A percentile compares a stretch with the other conserved stretches of the same genome.
Conservation (phyloP, 2,888 invertebrate genomes). For the Tenodera sinensis region DNA sequence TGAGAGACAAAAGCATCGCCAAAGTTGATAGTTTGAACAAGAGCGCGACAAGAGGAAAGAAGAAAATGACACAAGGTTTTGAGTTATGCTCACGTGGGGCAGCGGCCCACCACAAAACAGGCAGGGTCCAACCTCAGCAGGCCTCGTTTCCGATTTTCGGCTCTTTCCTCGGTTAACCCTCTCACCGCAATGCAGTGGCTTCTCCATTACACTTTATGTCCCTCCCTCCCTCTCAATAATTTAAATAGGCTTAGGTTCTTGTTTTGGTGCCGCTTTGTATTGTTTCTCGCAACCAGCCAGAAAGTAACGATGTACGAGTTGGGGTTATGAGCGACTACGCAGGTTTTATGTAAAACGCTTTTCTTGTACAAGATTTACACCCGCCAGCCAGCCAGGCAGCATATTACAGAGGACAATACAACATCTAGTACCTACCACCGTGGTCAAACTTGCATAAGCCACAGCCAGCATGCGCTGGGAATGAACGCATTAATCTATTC, state of each 20-base stretch:
- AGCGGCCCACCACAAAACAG: neutral
- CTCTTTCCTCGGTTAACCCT: neutral
- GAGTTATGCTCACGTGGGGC: neutral
- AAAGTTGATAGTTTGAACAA: too few species aligned
- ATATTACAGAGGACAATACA: neutral
- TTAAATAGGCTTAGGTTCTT: neutral
- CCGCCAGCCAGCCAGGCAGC: too few species aligned
- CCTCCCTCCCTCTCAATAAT: neutral
- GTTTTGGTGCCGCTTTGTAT: neutral
- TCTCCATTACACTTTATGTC: neutral
- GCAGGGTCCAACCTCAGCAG: neutral
- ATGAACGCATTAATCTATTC: too few species aligned
- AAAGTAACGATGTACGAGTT: neutral
- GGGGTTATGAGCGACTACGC: neutral
- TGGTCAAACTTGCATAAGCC: neutral
- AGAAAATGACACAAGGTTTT: too few species aligned
- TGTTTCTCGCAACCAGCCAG: neutral
- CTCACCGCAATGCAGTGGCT: neutral
- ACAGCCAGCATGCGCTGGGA: too few species aligned
- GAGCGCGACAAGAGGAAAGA: too few species aligned
- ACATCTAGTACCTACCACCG: neutral
- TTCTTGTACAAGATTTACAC: neutral
- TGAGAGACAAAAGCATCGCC: too few species aligned
- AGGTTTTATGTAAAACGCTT: neutral
- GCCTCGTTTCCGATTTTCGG: neutral